Conservation (phyloP, 2,888 invertebrate genomes). For the Hybos culiciformis region DNA sequence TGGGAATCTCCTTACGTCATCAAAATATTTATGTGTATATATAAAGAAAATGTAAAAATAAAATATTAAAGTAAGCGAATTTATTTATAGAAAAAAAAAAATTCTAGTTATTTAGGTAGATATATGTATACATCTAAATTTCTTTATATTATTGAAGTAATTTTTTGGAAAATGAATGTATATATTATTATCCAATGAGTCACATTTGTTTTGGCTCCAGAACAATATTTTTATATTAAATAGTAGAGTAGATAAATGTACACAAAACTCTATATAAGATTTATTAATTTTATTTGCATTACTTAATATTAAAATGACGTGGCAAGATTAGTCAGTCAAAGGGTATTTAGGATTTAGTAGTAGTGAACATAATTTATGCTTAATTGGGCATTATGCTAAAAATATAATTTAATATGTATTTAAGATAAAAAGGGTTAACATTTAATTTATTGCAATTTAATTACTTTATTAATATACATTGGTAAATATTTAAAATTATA, state of each 20-base stretch:
- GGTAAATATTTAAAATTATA: no score
- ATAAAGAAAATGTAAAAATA: not conserved
- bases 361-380: not conserved
- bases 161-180: no score
- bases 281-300: not conserved
- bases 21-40: not conserved
- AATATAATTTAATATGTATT: no score
- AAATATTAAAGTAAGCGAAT: not conserved
- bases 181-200: not conserved
- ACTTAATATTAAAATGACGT: not conserved
- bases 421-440: no score
- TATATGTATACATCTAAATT: no score
- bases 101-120: not conserved
- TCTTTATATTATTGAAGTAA: no score
- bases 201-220: not conserved
- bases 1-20: conserved; percentile 4
- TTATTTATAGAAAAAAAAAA: not conserved
- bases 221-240: not conserved
- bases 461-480: no score
- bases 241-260: no score
- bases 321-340: not conserved
- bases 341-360: not conserved
- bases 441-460: no score
- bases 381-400: not conserved
- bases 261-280: not conserved